Evolutionary conservation across 2,888 invertebrate species (phyloP).

Genomic region (Oligia fasciuncula): DNA sequence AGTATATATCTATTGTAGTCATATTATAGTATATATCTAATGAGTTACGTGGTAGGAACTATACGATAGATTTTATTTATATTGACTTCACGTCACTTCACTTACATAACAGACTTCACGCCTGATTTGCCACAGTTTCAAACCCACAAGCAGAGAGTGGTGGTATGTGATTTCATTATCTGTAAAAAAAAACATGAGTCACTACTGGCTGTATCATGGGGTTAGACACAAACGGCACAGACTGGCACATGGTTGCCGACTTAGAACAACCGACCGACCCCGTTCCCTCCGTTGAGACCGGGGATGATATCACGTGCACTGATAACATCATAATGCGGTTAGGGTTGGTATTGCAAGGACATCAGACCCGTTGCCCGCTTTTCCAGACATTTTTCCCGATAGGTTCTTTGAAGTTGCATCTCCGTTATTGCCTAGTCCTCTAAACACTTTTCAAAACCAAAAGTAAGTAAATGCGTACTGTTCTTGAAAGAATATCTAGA

Average conservation of each 20-base stretch:
- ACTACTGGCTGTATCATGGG: neutral
- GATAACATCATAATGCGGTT: conserved; percentile 50
- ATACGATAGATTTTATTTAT: neutral
- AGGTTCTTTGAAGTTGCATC: neutral
- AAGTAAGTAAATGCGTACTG: neutral
- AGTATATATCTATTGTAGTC: too few species aligned
- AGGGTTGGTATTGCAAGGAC: conserved; percentile 22
- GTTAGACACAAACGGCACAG: neutral
- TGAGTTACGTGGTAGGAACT: neutral
- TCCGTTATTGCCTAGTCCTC: neutral
- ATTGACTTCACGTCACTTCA: too few species aligned
- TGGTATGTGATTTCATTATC: neutral
- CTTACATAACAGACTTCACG: neutral
- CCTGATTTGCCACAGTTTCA: neutral
- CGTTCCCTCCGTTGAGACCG: conserved; percentile 10
- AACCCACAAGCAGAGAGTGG: neutral
- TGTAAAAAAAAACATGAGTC: conserved; percentile 1
- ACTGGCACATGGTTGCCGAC: neutral
- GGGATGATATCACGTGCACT: conserved; percentile 45
- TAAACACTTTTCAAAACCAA: neutral
- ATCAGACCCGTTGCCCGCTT: neutral
- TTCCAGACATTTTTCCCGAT: neutral
- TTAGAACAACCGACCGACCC: conserved; percentile 22
- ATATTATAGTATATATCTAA: neutral
- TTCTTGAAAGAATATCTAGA: neutral